A percentile compares a stretch with the other conserved stretches of the same genome.
Conservation (phyloP, 2,797 vertebrate genomes). For the Gambelia wislizenii region DNA sequence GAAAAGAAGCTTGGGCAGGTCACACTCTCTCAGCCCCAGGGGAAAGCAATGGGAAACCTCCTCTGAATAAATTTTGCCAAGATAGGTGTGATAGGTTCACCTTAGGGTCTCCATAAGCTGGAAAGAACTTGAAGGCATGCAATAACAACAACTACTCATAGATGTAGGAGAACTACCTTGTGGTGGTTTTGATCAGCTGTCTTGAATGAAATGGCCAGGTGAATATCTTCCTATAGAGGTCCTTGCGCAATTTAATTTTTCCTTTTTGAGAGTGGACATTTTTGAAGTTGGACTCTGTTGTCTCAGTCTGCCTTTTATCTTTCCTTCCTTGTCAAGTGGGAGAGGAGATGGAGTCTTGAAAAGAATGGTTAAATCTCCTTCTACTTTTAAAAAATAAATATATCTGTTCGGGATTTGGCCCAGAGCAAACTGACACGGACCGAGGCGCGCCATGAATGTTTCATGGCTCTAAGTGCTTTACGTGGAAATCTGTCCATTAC, state of each 20-base stretch:
- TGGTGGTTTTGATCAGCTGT: not conserved
- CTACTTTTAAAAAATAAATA: too few species aligned
- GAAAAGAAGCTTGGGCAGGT: too few species aligned
- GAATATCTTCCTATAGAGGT: not conserved
- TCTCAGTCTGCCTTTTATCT: too few species aligned
- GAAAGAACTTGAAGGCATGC: too few species aligned
- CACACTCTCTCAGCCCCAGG: too few species aligned
- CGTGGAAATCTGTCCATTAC: not conserved
- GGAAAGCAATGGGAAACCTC: too few species aligned
- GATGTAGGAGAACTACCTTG: not conserved
- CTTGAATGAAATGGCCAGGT: not conserved
- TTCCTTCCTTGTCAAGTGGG: not conserved
- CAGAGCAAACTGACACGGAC: constrained; percentile 22
- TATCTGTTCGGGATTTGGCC: not conserved
- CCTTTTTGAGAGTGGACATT: not conserved
- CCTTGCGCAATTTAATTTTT: not conserved
- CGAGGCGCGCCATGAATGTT: constrained; percentile 20
- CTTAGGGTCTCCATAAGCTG: too few species aligned
- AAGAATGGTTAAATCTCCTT: fast-evolving
- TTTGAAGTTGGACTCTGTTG: not conserved
- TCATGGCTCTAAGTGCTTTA: constrained; percentile 6
- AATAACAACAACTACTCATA: not conserved
- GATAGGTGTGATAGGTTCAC: too few species aligned
- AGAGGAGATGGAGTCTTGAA: too few species aligned
- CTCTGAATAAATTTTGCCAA: too few species aligned